Evolutionary conservation across 2,888 invertebrate species (phyloP).

Genomic region (Polietes domitor): DNA sequence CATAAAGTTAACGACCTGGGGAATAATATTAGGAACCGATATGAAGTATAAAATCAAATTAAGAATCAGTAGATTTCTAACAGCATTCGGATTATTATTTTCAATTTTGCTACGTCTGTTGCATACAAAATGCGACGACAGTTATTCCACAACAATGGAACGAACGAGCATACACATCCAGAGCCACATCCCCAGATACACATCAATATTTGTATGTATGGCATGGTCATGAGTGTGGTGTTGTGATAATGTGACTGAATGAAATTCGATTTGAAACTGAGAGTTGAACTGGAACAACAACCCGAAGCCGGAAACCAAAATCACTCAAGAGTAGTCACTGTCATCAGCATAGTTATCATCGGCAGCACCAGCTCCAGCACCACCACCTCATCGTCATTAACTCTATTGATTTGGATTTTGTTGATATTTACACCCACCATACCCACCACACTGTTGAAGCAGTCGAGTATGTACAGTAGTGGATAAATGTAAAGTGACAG

Average conservation of each 20-base stretch:
- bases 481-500: too few species aligned
- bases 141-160: not conserved
- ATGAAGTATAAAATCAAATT: slow-evolving; percentile 57
- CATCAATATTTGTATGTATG: not conserved
- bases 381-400: not conserved
- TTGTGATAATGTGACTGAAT: not conserved
- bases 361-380: not conserved
- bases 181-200: not conserved
- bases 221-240: not conserved
- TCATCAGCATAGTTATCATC: not conserved
- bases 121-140: slow-evolving; percentile 9
- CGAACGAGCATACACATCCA: not conserved
- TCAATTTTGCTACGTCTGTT: slow-evolving; percentile 39
- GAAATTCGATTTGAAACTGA: not conserved
- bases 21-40: slow-evolving; percentile 45
- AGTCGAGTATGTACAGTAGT: too few species aligned
- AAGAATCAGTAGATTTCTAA: slow-evolving; percentile 52
- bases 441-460: too few species aligned
- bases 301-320: not conserved
- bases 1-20: slow-evolving; percentile 48
- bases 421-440: too few species aligned
- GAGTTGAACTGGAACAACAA: not conserved
- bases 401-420: too few species aligned
- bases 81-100: slow-evolving; percentile 41
- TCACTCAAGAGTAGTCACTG: not conserved